phyloP scores from a whole-genome alignment of 2,888 invertebrate genomes.

The Salpingus planirostris region DNA sequence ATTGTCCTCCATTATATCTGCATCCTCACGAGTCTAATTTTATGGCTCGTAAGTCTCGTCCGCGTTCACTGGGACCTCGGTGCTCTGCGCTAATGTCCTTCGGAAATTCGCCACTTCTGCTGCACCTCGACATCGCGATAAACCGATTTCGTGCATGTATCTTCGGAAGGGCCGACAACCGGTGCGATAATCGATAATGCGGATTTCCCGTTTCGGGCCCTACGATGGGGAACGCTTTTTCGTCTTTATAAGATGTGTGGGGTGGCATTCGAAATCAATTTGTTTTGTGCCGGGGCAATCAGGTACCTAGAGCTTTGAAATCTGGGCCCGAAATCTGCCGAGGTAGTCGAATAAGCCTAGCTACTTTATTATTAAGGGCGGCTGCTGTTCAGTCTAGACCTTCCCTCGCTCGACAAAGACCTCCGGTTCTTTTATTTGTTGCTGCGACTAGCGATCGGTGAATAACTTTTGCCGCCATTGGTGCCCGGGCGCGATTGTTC shows the following conservation, averaged over 20 bases:
- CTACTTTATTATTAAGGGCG: not conserved
- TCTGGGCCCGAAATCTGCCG: too few relatives aligned
- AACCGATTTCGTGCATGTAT: too few relatives aligned
- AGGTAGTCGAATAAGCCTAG: too few relatives aligned
- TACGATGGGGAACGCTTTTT: too few relatives aligned
- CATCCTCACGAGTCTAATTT: constrained; percentile 13
- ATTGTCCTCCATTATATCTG: constrained; percentile 11
- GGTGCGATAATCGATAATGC: too few relatives aligned
- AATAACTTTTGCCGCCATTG: constrained; percentile 16
- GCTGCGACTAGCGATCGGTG: constrained; percentile 6
- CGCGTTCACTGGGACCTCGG: too few relatives aligned
- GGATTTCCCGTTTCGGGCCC: too few relatives aligned
- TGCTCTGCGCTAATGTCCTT: too few relatives aligned
- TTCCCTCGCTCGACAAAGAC: constrained; percentile 10
- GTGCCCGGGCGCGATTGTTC: constrained; percentile 15
- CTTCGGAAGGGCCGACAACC: too few relatives aligned
- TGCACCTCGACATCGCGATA: too few relatives aligned
- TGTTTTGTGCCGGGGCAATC: not conserved
- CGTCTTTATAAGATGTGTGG: too few relatives aligned
- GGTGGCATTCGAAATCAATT: not conserved
- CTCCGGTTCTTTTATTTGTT: constrained; percentile 14
- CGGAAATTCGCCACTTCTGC: too few relatives aligned
- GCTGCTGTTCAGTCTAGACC: constrained; percentile 9
- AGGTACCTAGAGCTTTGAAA: not conserved
- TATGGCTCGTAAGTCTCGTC: constrained; percentile 11